Evolutionary conservation across 2,888 invertebrate genomes (phyloP).

Genomic region (Lithophane leautieri): DNA sequence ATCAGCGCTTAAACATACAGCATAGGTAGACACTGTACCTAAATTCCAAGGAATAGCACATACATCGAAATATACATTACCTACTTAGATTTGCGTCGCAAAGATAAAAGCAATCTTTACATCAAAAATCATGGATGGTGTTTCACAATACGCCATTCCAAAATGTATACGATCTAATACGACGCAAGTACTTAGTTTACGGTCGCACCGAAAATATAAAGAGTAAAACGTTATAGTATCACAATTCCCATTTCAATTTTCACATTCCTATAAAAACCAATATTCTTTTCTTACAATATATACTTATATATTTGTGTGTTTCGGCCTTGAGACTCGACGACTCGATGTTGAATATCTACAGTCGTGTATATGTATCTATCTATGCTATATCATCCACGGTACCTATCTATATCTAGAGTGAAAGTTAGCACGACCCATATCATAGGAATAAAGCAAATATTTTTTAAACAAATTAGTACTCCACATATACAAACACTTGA

Average conservation of each 20-base stretch:
- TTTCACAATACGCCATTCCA: conserved; percentile 78
- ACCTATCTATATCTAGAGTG: conserved; percentile 90
- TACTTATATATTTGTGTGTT: conserved; percentile 87
- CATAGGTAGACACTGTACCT: conserved; percentile 44
- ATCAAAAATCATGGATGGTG: conserved; percentile 70
- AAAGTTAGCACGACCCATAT: conserved; percentile 89
- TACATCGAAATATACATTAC: conserved; percentile 45
- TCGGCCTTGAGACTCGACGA: conserved; percentile 89
- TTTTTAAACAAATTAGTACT: conserved; percentile 71
- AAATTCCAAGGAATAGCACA: conserved; percentile 54
- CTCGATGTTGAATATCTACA: conserved; percentile 89
- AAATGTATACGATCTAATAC: conserved; percentile 65
- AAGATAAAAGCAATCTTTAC: conserved; percentile 72
- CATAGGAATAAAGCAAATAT: conserved; percentile 71
- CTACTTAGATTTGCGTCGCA: conserved; percentile 76
- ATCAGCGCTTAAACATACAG: conserved; percentile 44
- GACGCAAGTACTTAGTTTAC: conserved; percentile 69
- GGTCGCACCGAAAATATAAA: conserved; percentile 68
- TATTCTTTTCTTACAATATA: conserved; percentile 81
- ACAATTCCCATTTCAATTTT: conserved; percentile 72
- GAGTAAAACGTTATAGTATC: conserved; percentile 61
- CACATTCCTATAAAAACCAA: conserved; percentile 79
- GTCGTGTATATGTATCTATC: conserved; percentile 81
- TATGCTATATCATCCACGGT: conserved; percentile 83
- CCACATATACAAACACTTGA: conserved; percentile 73